Percentiles rank a stretch among this genome's conserved stretches.
phyloP scores from a whole-genome alignment of 2,797 vertebrate species.

The Pelobates cultripes region DNA sequence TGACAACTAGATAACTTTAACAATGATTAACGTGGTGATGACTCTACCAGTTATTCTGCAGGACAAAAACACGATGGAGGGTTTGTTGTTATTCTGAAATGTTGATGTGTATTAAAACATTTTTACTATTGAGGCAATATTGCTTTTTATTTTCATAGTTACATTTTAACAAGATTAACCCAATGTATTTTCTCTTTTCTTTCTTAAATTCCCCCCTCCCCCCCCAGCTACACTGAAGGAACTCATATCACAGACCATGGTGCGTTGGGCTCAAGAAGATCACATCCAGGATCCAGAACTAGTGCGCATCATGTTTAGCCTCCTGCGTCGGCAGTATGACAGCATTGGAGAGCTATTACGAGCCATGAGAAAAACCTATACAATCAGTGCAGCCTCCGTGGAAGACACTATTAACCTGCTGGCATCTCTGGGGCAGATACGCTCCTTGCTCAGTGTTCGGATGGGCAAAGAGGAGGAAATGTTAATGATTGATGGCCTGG shows the following conservation, averaged over 20 bases:
- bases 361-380: slow-evolving; percentile 93
- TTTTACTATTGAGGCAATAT: too few species aligned
- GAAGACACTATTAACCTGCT: slow-evolving; percentile 91
- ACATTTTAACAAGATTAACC: too few species aligned
- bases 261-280: slow-evolving; percentile 94
- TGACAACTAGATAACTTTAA: too few species aligned
- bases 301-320: slow-evolving; percentile 93
- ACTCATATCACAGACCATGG: slow-evolving; percentile 95
- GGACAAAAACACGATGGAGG: too few species aligned
- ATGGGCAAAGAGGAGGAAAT: slow-evolving; percentile 97
- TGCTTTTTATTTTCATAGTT: too few species aligned
- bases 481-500: slow-evolving; percentile 95
- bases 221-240: slow-evolving; percentile 89
- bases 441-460: slow-evolving; percentile 92
- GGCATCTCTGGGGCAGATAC: slow-evolving; percentile 92
- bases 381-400: slow-evolving; percentile 89
- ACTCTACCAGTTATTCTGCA: too few species aligned
- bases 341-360: slow-evolving; percentile 92
- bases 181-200: neutral
- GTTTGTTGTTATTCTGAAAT: too few species aligned
- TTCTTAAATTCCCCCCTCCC: slow-evolving; percentile 10
- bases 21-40: too few species aligned
- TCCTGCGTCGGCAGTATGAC: slow-evolving; percentile 94
- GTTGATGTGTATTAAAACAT: too few species aligned
- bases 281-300: slow-evolving; percentile 92